These are phyloP conservation scores for Papilio helenus DNA, from an alignment of 1,140 invertebrate genomes.

Conservation along the genomic window DNA sequence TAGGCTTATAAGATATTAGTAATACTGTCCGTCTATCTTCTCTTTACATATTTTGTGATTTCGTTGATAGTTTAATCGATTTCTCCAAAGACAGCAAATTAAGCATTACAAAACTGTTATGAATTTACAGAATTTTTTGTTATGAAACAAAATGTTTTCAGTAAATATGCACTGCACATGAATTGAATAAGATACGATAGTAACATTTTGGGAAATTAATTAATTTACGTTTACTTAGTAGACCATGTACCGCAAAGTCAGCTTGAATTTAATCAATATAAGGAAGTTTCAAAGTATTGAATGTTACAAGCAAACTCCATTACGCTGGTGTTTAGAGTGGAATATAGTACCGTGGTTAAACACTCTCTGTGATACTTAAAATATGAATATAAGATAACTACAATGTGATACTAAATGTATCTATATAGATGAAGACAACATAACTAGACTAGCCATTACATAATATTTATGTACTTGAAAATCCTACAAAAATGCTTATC, in stretches of 20 bases:
- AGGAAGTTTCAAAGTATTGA: constrained; percentile 27
- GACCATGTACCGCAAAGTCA: constrained; percentile 1
- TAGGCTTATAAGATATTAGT: no score
- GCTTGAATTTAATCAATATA: constrained; percentile 18
- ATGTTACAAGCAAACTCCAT: constrained; percentile 21
- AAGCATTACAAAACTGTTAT: no score
- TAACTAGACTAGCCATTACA: not conserved
- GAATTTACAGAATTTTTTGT: no score
- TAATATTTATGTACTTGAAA: no score
- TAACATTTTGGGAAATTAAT: not conserved
- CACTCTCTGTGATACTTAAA: not conserved
- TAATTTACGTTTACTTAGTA: constrained; percentile 17
- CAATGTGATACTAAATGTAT: not conserved
- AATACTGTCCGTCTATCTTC: no score
- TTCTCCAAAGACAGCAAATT: no score
- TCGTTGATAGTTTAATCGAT: no score
- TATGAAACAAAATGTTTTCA: not conserved
- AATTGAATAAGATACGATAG: not conserved
- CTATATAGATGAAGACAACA: not conserved
- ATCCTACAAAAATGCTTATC: no score
- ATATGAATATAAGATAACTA: not conserved
- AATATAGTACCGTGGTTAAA: constrained; percentile 9
- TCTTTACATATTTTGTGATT: no score
- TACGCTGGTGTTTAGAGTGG: constrained; percentile 8
- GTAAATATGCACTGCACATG: not conserved